Conservation (phyloP, 2,888 invertebrate species). For the Spisula solida region DNA sequence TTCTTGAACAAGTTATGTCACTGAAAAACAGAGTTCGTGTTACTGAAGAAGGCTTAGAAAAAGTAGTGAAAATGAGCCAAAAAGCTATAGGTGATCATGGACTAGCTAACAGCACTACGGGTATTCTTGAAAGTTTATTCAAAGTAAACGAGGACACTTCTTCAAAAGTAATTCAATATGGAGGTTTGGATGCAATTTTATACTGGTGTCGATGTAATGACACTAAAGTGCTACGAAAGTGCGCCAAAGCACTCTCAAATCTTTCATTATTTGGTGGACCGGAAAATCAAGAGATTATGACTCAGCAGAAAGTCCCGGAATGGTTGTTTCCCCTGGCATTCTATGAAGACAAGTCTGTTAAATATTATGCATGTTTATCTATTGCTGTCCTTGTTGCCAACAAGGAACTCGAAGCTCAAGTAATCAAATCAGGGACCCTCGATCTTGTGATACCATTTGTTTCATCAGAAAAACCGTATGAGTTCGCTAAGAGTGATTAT, state of each 20-base stretch:
- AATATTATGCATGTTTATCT: slow-evolving; percentile 98
- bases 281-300: slow-evolving; percentile 99
- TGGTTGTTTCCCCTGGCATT: slow-evolving; percentile 99
- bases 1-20: slow-evolving; percentile 97
- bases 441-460: slow-evolving; percentile 99
- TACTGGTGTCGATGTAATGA: slow-evolving; percentile 98
- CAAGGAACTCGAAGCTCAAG: slow-evolving; percentile 98
- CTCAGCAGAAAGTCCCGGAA: slow-evolving; percentile 91
- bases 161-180: slow-evolving; percentile 95
- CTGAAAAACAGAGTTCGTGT: slow-evolving; percentile 97
- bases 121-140: slow-evolving; percentile 90
- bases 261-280: slow-evolving; percentile 98
- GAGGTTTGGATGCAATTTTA: slow-evolving; percentile 96
- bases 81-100: slow-evolving; percentile 94
- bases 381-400: slow-evolving; percentile 98
- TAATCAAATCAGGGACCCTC: slow-evolving; percentile 97
- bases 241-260: slow-evolving; percentile 98
- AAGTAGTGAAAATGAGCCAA: slow-evolving; percentile 96
- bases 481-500: slow-evolving; percentile 93
- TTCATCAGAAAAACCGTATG: slow-evolving; percentile 96
- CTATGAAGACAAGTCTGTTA: slow-evolving; percentile 94
- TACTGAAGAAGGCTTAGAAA: slow-evolving; percentile 96
- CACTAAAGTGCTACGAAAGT: slow-evolving; percentile 95
- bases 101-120: slow-evolving; percentile 83
- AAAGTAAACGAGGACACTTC: slow-evolving; percentile 99